A percentile compares a stretch with the other conserved stretches of the same genome.
These are phyloP conservation scores for Ochropacha duplaris DNA, from an alignment of 2,888 invertebrate species.

Conservation along the genomic window DNA sequence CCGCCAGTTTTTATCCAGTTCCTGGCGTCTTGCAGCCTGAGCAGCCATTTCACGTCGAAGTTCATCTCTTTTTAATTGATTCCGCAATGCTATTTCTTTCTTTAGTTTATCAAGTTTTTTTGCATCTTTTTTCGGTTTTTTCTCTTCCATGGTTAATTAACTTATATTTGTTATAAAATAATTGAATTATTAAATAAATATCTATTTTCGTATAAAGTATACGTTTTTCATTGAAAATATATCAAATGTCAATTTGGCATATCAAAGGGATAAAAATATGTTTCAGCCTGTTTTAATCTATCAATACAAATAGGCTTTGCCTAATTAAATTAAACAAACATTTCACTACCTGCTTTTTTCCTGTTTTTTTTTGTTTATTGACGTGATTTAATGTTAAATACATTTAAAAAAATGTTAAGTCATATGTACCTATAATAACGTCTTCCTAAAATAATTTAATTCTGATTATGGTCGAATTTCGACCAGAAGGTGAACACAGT, in stretches of 20 bases:
- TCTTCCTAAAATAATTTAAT: too few species aligned
- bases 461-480: too few species aligned
- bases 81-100: constrained; percentile 48
- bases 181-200: constrained; percentile 2
- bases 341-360: too few species aligned
- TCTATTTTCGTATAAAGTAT: not conserved
- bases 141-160: constrained; percentile 61
- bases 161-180: constrained; percentile 43
- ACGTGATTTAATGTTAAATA: too few species aligned
- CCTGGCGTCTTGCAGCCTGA: constrained; percentile 48
- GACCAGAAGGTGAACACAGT: too few species aligned
- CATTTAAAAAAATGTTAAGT: too few species aligned
- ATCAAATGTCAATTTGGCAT: constrained; percentile 3
- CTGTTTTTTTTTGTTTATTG: too few species aligned
- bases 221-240: too few species aligned
- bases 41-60: constrained; percentile 63
- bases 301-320: too few species aligned
- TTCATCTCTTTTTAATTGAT: constrained; percentile 55
- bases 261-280: not conserved
- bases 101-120: constrained; percentile 57
- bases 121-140: constrained; percentile 64
- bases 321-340: too few species aligned
- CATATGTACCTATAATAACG: too few species aligned
- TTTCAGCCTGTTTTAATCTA: too few species aligned
- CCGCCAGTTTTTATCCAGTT: constrained; percentile 63